These are phyloP conservation scores for Parelbella ahira DNA, from an alignment of 2,888 invertebrate species.

Conservation along the genomic window DNA sequence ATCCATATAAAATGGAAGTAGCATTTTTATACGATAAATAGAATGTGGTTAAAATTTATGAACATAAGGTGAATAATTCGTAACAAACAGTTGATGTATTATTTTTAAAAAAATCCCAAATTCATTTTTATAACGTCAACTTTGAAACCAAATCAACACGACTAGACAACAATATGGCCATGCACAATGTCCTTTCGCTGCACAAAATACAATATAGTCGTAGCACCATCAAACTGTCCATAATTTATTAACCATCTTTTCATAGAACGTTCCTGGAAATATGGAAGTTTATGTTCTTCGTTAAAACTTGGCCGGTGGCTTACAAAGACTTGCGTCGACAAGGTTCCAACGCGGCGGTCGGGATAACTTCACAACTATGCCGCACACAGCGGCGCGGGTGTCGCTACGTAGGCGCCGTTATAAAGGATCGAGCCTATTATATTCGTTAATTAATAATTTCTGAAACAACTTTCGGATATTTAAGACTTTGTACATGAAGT, in stretches of 20 bases:
- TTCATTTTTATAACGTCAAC: too few relatives aligned
- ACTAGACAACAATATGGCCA: too few relatives aligned
- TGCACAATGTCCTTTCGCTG: too few relatives aligned
- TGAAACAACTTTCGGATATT: slow-evolving; percentile 14
- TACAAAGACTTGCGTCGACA: slow-evolving; percentile 23
- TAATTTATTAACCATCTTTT: slow-evolving; percentile 18
- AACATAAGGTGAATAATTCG: too few relatives aligned
- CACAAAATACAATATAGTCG: too few relatives aligned
- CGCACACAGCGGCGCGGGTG: not conserved
- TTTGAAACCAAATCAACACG: too few relatives aligned
- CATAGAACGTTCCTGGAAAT: slow-evolving; percentile 9
- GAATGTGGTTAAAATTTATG: too few relatives aligned
- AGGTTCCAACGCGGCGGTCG: slow-evolving; percentile 9
- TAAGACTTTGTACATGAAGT: slow-evolving; percentile 8
- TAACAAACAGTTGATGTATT: too few relatives aligned
- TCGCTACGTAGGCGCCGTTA: slow-evolving; percentile 1
- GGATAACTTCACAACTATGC: slow-evolving; percentile 17
- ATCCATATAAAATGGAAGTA: too few relatives aligned
- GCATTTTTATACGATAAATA: too few relatives aligned
- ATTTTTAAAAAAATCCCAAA: too few relatives aligned
- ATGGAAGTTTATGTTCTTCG: slow-evolving; percentile 22
- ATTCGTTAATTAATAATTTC: slow-evolving; percentile 19
- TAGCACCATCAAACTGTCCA: too few relatives aligned
- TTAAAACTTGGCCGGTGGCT: slow-evolving; percentile 16
- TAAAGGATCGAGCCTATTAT: slow-evolving; percentile 14